Evolutionary conservation across 2,888 invertebrate genomes (phyloP), one percentile per base, ranked within the genome.

Genomic region (Caenorhabditis sulstoni): DNA sequence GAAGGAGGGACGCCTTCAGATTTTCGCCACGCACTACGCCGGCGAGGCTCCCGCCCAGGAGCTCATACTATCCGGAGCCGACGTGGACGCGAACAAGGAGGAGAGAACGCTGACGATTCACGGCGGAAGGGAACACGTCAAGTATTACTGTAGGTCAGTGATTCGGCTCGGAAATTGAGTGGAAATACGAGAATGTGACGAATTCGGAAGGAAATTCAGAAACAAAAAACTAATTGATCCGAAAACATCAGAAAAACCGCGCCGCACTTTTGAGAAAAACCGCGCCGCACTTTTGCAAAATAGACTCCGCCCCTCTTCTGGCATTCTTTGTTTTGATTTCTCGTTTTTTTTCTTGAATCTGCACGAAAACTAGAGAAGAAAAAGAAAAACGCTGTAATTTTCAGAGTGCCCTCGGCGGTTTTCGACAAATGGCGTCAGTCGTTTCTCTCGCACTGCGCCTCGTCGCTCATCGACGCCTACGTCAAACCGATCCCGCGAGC

Each of bases 1-100:
- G n/a, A 90, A 91, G 76, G 92, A 92, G 83, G 93, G 93, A n/a
- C 90, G 91, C 84, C 89, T 93, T 22, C 91, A 91, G 82, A 92
- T 92, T 84, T 93, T 91, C 88, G 92, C 92, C 90, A 83, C 86
- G 7, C 88, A 89, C 57, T 87, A 86, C 57, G 88, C 89, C 9
- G 88, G 88, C 47, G 89, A 89, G 52, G 84, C 87, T 67, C 87
- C 90, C 3, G 86, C 82, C n/a, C 84, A 85, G 7, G 90, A 90
- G 52, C 70, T 89, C 18, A 70, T 86, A n/a, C 82, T 90, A 7
- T 83, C 86, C 14, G 90, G 88, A 23, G 81, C 87, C 1, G 87
- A 88, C 23, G 83, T 90, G 1, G 87, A 85, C 44, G 84, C 86
- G n/a, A 85, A 86, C 52, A 80, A 82, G 22, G 87, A 87, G 4